Percentiles rank a stretch among this genome's conserved stretches.
Evolutionary conservation across 2,888 invertebrate species (phyloP).

Genomic region (Maniola hyperantus): DNA sequence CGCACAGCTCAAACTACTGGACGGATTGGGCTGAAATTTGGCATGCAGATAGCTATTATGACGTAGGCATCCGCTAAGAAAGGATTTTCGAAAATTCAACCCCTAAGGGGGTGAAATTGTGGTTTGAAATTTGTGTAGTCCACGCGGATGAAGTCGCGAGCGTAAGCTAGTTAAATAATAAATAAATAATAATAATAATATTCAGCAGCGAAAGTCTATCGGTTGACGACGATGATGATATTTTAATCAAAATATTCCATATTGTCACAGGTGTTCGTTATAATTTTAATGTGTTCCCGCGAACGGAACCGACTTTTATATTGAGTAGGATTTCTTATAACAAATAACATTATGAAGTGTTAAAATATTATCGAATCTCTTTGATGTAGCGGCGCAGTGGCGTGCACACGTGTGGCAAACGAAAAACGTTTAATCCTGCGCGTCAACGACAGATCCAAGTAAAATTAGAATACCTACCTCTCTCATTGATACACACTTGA

Average conservation of each 20-base stretch:
- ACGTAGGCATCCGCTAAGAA: too few species aligned
- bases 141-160: too few species aligned
- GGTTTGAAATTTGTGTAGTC: too few species aligned
- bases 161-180: too few species aligned
- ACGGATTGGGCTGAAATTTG: too few species aligned
- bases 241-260: not conserved
- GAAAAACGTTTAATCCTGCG: conserved; percentile 16
- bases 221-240: not conserved
- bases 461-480: conserved; percentile 23
- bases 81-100: too few species aligned
- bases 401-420: conserved; percentile 10
- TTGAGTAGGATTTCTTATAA: conserved; percentile 19
- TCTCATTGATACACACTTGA: not conserved
- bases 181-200: too few species aligned
- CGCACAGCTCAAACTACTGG: too few species aligned
- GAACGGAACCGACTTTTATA: conserved; percentile 19
- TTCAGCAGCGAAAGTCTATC: too few species aligned
- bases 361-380: conserved; percentile 12
- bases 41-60: too few species aligned
- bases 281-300: conserved; percentile 14
- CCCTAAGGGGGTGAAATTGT: too few species aligned
- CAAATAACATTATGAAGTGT: conserved; percentile 19
- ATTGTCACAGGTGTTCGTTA: conserved; percentile 15
- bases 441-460: conserved; percentile 5
- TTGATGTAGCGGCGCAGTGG: conserved; percentile 6